Conservation (phyloP, 2,113 vertebrate species). For the Brachypteracias leptosomus region DNA sequence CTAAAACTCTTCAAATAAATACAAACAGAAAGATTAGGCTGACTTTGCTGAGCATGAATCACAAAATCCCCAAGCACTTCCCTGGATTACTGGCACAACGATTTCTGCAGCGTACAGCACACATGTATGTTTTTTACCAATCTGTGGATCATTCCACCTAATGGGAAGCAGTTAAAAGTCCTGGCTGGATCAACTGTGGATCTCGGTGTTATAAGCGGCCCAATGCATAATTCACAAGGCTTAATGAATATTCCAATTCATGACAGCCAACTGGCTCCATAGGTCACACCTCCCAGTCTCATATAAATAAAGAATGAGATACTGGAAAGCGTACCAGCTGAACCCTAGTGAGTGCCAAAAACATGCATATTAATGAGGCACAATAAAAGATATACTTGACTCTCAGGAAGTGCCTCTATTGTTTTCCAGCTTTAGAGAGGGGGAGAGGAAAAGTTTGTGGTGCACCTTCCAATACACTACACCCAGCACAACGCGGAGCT, state of each 20-base stretch:
- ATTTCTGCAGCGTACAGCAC: conserved; percentile 7
- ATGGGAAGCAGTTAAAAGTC: conserved; percentile 71
- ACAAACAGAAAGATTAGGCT: conserved; percentile 38
- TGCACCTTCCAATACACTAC: conserved; percentile 37
- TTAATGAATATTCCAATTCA: conserved; percentile 86
- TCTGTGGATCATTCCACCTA: conserved; percentile 69
- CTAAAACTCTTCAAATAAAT: conserved; percentile 50
- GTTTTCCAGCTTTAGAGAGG: conserved; percentile 66
- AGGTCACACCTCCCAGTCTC: conserved; percentile 80
- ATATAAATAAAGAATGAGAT: conserved; percentile 83
- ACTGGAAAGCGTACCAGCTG: conserved; percentile 81
- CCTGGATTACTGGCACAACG: conserved; percentile 22
- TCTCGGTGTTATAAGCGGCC: conserved; percentile 76
- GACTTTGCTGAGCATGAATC: conserved; percentile 32
- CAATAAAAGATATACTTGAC: conserved; percentile 78
- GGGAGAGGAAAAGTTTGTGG: conserved; percentile 62
- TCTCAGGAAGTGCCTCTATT: conserved; percentile 74
- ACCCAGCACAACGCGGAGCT: not conserved
- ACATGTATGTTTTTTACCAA: conserved; percentile 57
- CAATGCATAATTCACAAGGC: conserved; percentile 81
- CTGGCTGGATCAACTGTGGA: conserved; percentile 76
- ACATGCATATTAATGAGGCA: conserved; percentile 79
- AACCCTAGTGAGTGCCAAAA: conserved; percentile 78
- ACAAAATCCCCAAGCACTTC: conserved; percentile 53
- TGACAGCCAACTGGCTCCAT: conserved; percentile 81